phyloP scores from a whole-genome alignment of 2,113 vertebrate species.

The Rutilus rutilus region DNA sequence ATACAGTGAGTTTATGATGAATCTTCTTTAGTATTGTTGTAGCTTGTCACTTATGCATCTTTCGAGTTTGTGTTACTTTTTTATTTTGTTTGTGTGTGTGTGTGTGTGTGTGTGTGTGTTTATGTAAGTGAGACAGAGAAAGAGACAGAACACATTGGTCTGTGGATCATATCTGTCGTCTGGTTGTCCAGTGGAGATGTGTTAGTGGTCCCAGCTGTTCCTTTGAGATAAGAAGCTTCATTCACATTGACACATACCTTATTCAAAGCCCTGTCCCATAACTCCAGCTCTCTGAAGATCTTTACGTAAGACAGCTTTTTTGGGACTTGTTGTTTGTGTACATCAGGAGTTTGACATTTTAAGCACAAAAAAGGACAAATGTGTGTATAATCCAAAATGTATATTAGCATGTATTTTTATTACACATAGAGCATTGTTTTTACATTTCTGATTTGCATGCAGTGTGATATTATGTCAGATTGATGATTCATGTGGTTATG shows the following conservation, averaged over 20 bases:
- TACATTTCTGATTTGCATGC: neutral
- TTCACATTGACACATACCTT: conserved; percentile 49
- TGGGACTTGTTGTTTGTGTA: neutral
- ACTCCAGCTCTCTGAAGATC: neutral
- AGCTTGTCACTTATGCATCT: neutral
- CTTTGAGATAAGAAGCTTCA: conserved; percentile 64
- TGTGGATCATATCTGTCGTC: conserved; percentile 27
- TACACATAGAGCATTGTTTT: neutral
- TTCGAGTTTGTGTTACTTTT: neutral
- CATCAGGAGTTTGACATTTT: neutral
- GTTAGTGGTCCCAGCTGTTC: conserved; percentile 66
- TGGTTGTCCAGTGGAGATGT: conserved; percentile 58
- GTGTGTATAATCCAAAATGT: neutral
- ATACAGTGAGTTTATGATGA: neutral
- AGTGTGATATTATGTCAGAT: neutral
- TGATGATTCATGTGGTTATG: neutral
- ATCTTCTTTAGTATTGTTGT: neutral
- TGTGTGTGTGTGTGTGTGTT: neutral
- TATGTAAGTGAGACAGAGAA: neutral
- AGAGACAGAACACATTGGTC: neutral
- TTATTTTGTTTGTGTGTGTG: neutral
- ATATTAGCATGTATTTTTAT: neutral
- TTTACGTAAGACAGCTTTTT: neutral
- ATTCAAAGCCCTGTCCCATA: conserved; percentile 42
- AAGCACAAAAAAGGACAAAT: neutral